phyloP scores from a whole-genome alignment of 2,888 invertebrate genomes.

The Drosophila mulleri region DNA sequence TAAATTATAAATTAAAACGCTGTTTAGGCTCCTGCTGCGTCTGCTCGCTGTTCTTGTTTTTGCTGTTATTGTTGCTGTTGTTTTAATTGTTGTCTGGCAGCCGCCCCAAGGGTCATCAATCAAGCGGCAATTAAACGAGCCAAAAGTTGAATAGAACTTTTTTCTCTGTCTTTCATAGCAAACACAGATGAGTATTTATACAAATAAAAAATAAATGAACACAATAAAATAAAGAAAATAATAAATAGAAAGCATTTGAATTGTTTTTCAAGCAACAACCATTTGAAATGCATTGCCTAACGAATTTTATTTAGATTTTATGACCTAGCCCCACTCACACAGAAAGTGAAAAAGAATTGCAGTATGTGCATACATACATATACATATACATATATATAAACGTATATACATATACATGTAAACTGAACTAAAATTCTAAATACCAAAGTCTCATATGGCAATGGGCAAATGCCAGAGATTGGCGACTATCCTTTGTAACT shows the following conservation, averaged over 20 bases:
- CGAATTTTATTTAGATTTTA: constrained; percentile 42
- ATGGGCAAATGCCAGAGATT: not conserved
- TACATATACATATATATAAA: not conserved
- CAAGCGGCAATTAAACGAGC: constrained; percentile 61
- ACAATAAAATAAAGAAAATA: too few relatives aligned
- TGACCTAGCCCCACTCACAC: constrained; percentile 4
- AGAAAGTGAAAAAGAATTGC: constrained; percentile 1
- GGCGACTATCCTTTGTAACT: not conserved
- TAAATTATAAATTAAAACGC: constrained; percentile 78
- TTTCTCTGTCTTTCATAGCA: constrained; percentile 5
- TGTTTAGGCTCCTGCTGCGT: constrained; percentile 36
- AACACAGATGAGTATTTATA: constrained; percentile 21
- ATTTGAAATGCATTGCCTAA: not conserved
- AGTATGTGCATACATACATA: not conserved
- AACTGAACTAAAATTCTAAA: not conserved
- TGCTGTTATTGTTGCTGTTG: constrained; percentile 4
- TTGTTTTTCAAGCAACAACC: constrained; percentile 49
- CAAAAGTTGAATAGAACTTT: constrained; percentile 12
- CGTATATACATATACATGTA: not conserved
- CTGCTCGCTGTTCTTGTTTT: not conserved
- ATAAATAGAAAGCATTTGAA: constrained; percentile 31
- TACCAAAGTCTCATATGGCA: too few relatives aligned
- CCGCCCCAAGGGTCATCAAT: constrained; percentile 64
- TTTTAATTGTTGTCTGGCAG: constrained; percentile 34
- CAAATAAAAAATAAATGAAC: not conserved